Evolutionary conservation across 2,113 vertebrate genomes (phyloP).

Genomic region (Malurus melanocephalus): DNA sequence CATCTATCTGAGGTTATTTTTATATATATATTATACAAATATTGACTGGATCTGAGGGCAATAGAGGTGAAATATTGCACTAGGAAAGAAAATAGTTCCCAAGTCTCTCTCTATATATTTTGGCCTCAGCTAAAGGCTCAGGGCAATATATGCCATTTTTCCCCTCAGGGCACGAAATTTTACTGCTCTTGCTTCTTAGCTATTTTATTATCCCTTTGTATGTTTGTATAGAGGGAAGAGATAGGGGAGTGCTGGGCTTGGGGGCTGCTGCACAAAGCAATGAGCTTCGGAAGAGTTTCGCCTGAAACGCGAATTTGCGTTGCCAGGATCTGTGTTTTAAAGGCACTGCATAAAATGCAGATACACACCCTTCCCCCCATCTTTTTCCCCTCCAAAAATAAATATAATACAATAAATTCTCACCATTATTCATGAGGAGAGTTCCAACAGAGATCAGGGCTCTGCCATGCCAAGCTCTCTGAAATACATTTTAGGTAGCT

Average conservation of each 20-base stretch:
- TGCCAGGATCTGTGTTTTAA: conserved; percentile 5
- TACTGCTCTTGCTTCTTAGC: conserved; percentile 50
- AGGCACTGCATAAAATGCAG: not conserved
- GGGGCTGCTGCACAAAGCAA: conserved; percentile 4
- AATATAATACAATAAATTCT: not conserved
- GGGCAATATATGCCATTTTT: conserved; percentile 53
- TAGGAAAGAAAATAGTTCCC: conserved; percentile 53
- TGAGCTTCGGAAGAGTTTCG: not conserved
- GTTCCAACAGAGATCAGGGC: not conserved
- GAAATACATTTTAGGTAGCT: conserved; percentile 37
- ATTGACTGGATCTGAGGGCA: conserved; percentile 62
- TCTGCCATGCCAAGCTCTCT: not conserved
- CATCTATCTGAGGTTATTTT: conserved; percentile 66
- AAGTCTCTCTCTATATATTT: conserved; percentile 42
- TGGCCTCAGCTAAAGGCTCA: conserved; percentile 33
- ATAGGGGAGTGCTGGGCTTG: conserved; percentile 1
- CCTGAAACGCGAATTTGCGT: not conserved
- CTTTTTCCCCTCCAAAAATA: not conserved
- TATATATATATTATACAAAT: conserved; percentile 70
- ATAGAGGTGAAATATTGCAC: conserved; percentile 61
- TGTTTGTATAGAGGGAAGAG: conserved; percentile 45
- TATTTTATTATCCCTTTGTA: conserved; percentile 63
- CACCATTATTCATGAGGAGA: not conserved
- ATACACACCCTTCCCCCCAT: not conserved
- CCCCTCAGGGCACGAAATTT: conserved; percentile 42